Conservation (phyloP, 1,140 invertebrate species). For the Rhopalosiphum maidis region DNA sequence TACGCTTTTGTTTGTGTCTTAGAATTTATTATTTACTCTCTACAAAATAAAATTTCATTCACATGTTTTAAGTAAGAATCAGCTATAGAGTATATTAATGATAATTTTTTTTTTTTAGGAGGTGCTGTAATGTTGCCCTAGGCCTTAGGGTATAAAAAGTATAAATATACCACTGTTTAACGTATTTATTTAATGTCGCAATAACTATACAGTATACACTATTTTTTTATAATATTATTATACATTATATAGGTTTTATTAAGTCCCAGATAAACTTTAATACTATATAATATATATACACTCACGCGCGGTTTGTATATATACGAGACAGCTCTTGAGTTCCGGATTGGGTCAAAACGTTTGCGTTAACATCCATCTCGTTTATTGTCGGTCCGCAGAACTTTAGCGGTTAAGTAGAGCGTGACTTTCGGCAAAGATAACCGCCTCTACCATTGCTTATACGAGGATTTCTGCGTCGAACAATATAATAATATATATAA, state of each 20-base stretch:
- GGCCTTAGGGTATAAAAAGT: no score
- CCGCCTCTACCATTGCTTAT: not conserved
- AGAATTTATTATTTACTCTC: not conserved
- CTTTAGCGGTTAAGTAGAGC: slow-evolving; percentile 38
- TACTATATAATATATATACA: not conserved
- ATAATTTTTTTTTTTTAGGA: no score
- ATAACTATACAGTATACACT: not conserved
- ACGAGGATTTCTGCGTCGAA: not conserved
- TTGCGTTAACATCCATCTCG: not conserved
- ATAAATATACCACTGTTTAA: not conserved
- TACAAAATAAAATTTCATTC: not conserved
- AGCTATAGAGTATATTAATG: no score
- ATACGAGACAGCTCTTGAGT: not conserved
- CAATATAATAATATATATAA: slow-evolving; percentile 3
- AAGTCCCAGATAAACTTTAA: not conserved
- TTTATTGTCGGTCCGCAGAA: slow-evolving; percentile 11
- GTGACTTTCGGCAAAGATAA: slow-evolving; percentile 49
- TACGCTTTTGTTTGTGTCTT: no score
- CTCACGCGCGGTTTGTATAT: no score
- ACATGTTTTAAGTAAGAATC: not conserved
- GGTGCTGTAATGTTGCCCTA: not conserved
- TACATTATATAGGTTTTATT: not conserved
- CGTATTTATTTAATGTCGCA: not conserved
- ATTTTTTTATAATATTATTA: not conserved
- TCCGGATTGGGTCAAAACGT: slow-evolving; percentile 14